These are phyloP conservation scores for Coelopa pilipes DNA, from an alignment of 2,888 invertebrate genomes.

Conservation along the genomic window DNA sequence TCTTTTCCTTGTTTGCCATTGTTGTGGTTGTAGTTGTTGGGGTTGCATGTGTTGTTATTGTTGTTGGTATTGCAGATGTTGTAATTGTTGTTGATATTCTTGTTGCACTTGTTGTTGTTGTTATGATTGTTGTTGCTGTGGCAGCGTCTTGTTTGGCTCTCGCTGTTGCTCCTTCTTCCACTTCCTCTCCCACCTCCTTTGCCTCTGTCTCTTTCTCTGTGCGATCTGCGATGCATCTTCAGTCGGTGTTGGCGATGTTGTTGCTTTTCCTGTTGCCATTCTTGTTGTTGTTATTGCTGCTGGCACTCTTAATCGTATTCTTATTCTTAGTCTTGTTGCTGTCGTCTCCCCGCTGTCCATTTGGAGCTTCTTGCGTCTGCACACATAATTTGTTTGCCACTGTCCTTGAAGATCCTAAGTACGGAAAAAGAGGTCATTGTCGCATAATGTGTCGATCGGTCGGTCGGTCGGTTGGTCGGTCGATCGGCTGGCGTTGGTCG, in stretches of 20 bases:
- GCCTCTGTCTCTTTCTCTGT: no score
- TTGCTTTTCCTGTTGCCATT: no score
- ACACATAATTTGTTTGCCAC: constrained; percentile 43
- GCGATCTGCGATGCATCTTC: constrained; percentile 1
- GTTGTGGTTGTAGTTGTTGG: neutral
- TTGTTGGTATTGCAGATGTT: neutral
- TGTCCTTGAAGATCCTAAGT: constrained; percentile 62
- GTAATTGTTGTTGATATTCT: no score
- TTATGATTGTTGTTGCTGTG: neutral
- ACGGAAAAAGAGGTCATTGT: constrained; percentile 62
- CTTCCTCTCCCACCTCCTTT: neutral
- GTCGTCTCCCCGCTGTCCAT: constrained; percentile 16
- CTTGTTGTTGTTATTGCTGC: constrained; percentile 25
- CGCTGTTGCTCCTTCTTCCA: neutral
- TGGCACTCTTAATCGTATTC: constrained; percentile 14
- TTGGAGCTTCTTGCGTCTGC: constrained; percentile 32
- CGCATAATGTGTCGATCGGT: constrained; percentile 51
- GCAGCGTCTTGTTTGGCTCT: constrained; percentile 1
- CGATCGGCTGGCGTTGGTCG: constrained; percentile 32
- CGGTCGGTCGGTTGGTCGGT: constrained; percentile 23
- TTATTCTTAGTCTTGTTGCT: constrained; percentile 11
- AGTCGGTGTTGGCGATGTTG: constrained; percentile 22
- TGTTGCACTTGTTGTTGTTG: no score
- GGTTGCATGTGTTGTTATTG: no score
- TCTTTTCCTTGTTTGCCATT: constrained; percentile 17